phyloP scores from a whole-genome alignment of 92 coral and sea anemone genomes.

The Paragorgia papillata region DNA sequence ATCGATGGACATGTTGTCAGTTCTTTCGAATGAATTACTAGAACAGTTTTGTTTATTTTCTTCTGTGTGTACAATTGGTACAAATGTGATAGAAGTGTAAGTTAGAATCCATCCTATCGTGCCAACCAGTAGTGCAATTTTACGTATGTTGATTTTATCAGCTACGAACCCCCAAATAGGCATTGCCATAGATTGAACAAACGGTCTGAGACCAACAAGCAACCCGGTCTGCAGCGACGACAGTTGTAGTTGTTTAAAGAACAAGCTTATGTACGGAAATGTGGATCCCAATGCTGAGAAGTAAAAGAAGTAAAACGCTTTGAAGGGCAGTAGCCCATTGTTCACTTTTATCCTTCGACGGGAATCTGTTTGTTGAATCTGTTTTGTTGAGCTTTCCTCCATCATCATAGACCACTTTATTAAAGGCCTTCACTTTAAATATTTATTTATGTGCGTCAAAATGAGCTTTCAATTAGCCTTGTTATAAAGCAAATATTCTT shows the following conservation, averaged over 20 bases:
- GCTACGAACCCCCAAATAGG: slow-evolving; percentile 79
- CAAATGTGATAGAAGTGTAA: slow-evolving; percentile 65
- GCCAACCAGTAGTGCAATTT: slow-evolving; percentile 62
- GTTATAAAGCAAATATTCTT: too few species aligned
- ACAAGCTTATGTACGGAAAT: slow-evolving; percentile 74
- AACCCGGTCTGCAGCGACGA: slow-evolving; percentile 89
- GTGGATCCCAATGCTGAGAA: slow-evolving; percentile 82
- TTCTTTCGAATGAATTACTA: background rate
- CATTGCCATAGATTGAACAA: slow-evolving; percentile 65
- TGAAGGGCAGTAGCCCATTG: slow-evolving; percentile 67
- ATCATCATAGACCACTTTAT: too few species aligned
- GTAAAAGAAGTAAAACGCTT: slow-evolving; percentile 71
- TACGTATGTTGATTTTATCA: slow-evolving; percentile 69
- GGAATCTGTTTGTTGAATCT: too few species aligned
- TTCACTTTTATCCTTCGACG: slow-evolving; percentile 36
- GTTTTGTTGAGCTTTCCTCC: too few species aligned
- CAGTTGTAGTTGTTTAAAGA: slow-evolving; percentile 71
- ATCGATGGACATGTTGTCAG: background rate
- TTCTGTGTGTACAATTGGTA: slow-evolving; percentile 47
- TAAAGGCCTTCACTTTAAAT: too few species aligned
- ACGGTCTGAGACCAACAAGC: slow-evolving; percentile 82
- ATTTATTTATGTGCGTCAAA: too few species aligned
- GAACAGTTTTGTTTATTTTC: slow-evolving; percentile 23
- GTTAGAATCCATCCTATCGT: slow-evolving; percentile 72
- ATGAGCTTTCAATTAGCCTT: too few species aligned